phyloP scores from a whole-genome alignment of 1,140 invertebrate genomes.

The Drosophila paulistorum region DNA sequence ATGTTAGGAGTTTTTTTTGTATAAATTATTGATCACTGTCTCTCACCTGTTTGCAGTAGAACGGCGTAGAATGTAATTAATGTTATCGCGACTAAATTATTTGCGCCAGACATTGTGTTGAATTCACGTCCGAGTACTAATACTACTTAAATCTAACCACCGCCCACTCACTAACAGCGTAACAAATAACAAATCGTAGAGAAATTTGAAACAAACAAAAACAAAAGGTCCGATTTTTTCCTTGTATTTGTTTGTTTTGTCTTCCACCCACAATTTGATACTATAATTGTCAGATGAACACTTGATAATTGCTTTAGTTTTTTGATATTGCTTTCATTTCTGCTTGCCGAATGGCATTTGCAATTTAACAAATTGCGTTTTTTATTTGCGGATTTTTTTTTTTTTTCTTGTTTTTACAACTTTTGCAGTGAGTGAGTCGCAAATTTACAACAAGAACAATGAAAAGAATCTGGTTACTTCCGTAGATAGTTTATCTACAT shows the following conservation, averaged over 20 bases:
- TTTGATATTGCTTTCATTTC: background rate
- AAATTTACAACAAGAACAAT: slow-evolving; percentile 11
- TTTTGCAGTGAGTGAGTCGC: slow-evolving; percentile 4
- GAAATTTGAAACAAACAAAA: slow-evolving; percentile 31
- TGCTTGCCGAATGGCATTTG: background rate
- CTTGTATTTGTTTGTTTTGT: slow-evolving; percentile 17
- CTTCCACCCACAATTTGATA: slow-evolving; percentile 28
- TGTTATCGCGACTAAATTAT: slow-evolving; percentile 13
- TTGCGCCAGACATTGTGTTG: slow-evolving; percentile 51
- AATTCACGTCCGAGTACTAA: slow-evolving; percentile 42
- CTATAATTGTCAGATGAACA: slow-evolving; percentile 3
- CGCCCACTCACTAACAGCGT: slow-evolving; percentile 14
- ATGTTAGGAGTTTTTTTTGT: background rate
- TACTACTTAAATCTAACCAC: slow-evolving; percentile 25
- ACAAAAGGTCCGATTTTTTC: slow-evolving; percentile 28
- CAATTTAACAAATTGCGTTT: background rate
- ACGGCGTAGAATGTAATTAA: slow-evolving; percentile 39
- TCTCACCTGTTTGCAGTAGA: slow-evolving; percentile 53
- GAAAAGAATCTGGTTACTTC: background rate
- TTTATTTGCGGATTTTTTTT: background rate
- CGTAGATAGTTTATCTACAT: slow-evolving; percentile 1
- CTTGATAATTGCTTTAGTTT: background rate
- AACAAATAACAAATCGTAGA: slow-evolving; percentile 29
- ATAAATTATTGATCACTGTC: slow-evolving; percentile 6
- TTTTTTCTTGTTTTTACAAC: background rate